Base-by-base conservation (phyloP, 2,888 invertebrate genomes). In the Athrips mouffetella region DNA sequence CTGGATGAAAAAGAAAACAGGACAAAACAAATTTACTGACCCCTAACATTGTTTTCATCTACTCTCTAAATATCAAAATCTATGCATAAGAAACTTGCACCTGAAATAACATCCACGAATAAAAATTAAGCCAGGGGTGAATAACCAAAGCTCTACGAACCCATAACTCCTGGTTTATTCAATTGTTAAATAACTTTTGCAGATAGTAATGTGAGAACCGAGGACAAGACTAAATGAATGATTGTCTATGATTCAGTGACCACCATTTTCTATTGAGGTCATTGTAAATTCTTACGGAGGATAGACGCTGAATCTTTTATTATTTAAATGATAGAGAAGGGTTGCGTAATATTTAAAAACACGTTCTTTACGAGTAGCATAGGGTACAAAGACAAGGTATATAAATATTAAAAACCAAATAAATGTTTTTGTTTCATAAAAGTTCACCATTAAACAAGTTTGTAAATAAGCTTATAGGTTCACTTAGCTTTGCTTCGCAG, bases 221-320 rank as follows among this genome's bases (percentile, higher is more conserved):
- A 20, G 31, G 21, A 30, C 8, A 10, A n/a, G n/a, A 8, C 21
- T 42, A 42, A 48, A 33, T 35, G 53, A 63, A 63, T 60, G 52
- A 66, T 58, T 57, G 67, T 51, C 54, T 50, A 53, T 58, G 21
- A 44, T 42, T 48, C 44, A 42, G 54, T 44, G 53, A 50, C 33
- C 50, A 53, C 57, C 57, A 64, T 62, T 60, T 59, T 63, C 60
- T 58, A 63, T 66, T 57, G 52, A 42, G 59, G 53, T 54, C 54
- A 51, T 55, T 51, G 29, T 41, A 52, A 39, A 13, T 2, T 18
- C 35, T 18, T 35, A 35, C 3, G 11, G 15, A 40, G 4, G n/a
- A 40, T 23, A 41, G 29, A 25, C 16, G 11, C 20, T 18, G 5
- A 10, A 7, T 42, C 29, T 15, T 42, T 42, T 42, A 29, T 42